Percentiles rank a stretch among this genome's conserved stretches.
These are phyloP conservation scores for Melinaea menophilus DNA, from an alignment of 2,888 invertebrate species.

Conservation along the genomic window DNA sequence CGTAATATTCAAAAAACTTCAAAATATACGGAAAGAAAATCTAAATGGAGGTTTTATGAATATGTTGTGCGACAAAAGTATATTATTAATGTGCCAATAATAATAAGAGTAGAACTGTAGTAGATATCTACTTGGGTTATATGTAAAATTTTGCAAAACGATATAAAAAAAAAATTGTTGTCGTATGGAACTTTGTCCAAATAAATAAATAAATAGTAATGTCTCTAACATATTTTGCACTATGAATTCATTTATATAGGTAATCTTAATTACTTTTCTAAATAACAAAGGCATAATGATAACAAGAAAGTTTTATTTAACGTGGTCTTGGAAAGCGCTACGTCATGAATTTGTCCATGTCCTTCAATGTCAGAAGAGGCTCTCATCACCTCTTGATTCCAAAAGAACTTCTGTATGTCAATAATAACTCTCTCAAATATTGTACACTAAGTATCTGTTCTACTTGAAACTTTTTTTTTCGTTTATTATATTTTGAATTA, in stretches of 20 bases:
- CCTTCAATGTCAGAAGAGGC: slow-evolving; percentile 27
- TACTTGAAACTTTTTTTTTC: slow-evolving; percentile 19
- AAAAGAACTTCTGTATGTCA: slow-evolving; percentile 36
- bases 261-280: slow-evolving; percentile 2
- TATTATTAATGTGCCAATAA: too few relatives aligned
- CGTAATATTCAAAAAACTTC: too few relatives aligned
- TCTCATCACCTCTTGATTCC: slow-evolving; percentile 33
- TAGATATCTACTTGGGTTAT: too few relatives aligned
- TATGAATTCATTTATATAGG: not conserved
- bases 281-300: slow-evolving; percentile 13
- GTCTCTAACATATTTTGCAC: not conserved
- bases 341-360: slow-evolving; percentile 34
- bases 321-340: slow-evolving; percentile 33
- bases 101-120: too few relatives aligned
- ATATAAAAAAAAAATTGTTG: too few relatives aligned
- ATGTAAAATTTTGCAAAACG: too few relatives aligned
- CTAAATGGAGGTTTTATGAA: too few relatives aligned
- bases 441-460: slow-evolving; percentile 30
- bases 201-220: too few relatives aligned
- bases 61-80: too few relatives aligned
- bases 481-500: not conserved
- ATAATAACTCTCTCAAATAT: slow-evolving; percentile 37
- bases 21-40: too few relatives aligned
- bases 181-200: too few relatives aligned
- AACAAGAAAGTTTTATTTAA: slow-evolving; percentile 20